Percentiles rank a stretch among this genome's conserved stretches.
These are phyloP conservation scores for Lasioglossum zephyrum DNA, from an alignment of 2,888 invertebrate genomes.

Conservation along the genomic window DNA sequence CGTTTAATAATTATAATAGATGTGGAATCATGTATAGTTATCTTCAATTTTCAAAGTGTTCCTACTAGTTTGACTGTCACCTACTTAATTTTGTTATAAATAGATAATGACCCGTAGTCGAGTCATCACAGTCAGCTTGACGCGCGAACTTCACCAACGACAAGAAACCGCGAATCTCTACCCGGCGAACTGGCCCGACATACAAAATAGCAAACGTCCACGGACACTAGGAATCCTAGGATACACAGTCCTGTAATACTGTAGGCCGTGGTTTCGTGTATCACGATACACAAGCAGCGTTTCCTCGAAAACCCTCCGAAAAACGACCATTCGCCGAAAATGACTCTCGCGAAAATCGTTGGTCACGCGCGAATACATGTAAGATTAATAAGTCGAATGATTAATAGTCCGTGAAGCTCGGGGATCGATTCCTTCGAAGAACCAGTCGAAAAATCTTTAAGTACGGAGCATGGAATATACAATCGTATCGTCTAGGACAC, in stretches of 20 bases:
- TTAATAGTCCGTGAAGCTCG: slow-evolving; percentile 33
- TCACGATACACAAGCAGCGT: slow-evolving; percentile 50
- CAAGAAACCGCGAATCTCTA: background rate
- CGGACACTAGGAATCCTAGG: background rate
- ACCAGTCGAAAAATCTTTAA: slow-evolving; percentile 26
- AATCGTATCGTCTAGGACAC: background rate
- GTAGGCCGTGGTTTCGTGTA: slow-evolving; percentile 70
- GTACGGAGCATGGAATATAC: slow-evolving; percentile 32
- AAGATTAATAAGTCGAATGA: slow-evolving; percentile 26
- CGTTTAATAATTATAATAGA: too few species aligned
- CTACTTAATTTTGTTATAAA: too few species aligned
- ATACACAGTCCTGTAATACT: slow-evolving; percentile 52
- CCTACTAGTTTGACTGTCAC: too few species aligned
- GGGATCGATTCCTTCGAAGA: slow-evolving; percentile 37
- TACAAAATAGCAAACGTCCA: slow-evolving; percentile 12
- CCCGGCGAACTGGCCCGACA: background rate
- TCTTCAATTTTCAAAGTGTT: too few species aligned
- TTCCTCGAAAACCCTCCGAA: slow-evolving; percentile 9
- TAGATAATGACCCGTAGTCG: too few species aligned
- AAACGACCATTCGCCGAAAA: background rate
- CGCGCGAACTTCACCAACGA: background rate
- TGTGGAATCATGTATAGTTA: too few species aligned
- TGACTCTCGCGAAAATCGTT: background rate
- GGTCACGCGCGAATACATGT: slow-evolving; percentile 18
- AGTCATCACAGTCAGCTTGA: slow-evolving; percentile 9